Evolutionary conservation across 1,140 invertebrate species (phyloP).

Genomic region (Colletes gigas): DNA sequence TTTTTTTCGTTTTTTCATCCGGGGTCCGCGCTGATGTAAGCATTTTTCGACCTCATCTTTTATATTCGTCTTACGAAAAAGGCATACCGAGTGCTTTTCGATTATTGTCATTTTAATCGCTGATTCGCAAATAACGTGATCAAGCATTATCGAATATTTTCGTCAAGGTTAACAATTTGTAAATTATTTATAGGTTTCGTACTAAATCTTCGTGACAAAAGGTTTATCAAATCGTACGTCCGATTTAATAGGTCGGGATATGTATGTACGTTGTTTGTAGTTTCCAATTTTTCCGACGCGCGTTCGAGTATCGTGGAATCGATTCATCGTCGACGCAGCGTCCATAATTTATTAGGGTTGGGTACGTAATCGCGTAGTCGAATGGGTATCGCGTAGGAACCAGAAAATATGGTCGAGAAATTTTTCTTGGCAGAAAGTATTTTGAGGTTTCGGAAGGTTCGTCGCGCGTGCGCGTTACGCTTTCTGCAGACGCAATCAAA

Average conservation of each 20-base stretch:
- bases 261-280: too few relatives aligned
- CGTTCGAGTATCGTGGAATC: not conserved
- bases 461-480: conserved; percentile 1
- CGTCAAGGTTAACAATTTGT: not conserved
- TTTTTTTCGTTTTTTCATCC: not conserved
- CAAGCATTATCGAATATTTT: too few relatives aligned
- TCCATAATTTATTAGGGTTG: conserved; percentile 16
- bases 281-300: too few relatives aligned
- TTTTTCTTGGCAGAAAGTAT: conserved; percentile 44
- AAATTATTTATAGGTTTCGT: not conserved
- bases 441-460: conserved; percentile 28
- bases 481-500: conserved; percentile 28
- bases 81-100: too few relatives aligned
- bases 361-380: conserved; percentile 2
- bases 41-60: not conserved
- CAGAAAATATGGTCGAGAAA: conserved; percentile 15
- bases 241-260: too few relatives aligned
- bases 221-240: too few relatives aligned
- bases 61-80: not conserved
- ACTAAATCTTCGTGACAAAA: too few relatives aligned
- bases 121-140: too few relatives aligned
- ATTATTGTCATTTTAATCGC: too few relatives aligned
- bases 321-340: not conserved
- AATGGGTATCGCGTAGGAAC: not conserved
- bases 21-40: too few relatives aligned